A percentile compares a stretch with the other conserved stretches of the same genome.
Evolutionary conservation across 2,888 invertebrate species (phyloP).

Genomic region (Zaprionus bogoriensis): DNA sequence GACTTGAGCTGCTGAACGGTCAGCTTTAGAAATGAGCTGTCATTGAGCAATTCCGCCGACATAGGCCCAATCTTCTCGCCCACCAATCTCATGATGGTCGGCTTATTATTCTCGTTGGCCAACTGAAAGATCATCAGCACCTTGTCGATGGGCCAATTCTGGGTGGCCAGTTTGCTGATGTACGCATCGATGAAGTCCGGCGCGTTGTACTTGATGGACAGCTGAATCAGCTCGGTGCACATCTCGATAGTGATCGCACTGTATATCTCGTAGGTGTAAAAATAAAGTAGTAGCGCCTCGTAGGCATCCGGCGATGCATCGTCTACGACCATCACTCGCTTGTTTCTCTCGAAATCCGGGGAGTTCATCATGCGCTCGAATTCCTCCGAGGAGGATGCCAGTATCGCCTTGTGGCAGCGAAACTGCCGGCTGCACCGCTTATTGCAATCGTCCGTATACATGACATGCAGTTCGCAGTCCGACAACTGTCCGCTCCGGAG

Average conservation of each 20-base stretch:
- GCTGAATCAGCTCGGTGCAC: slow-evolving; percentile 42
- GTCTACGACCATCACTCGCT: slow-evolving; percentile 25
- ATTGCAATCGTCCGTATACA: slow-evolving; percentile 10
- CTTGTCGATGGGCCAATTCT: slow-evolving; percentile 46
- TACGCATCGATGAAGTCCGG: slow-evolving; percentile 52
- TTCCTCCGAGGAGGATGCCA: slow-evolving; percentile 57
- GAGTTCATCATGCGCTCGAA: slow-evolving; percentile 46
- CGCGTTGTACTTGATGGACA: slow-evolving; percentile 54
- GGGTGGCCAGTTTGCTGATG: slow-evolving; percentile 36
- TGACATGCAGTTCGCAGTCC: slow-evolving; percentile 56
- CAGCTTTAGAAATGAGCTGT: slow-evolving; percentile 40
- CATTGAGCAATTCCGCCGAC: slow-evolving; percentile 34
- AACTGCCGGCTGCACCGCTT: slow-evolving; percentile 36
- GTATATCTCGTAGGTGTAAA: slow-evolving; percentile 62
- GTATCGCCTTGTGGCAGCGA: slow-evolving; percentile 48
- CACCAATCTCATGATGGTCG: slow-evolving; percentile 38
- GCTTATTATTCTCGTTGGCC: slow-evolving; percentile 43
- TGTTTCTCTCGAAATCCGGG: slow-evolving; percentile 25
- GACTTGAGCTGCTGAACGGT: slow-evolving; percentile 42
- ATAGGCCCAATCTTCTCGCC: slow-evolving; percentile 48
- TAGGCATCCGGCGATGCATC: slow-evolving; percentile 60
- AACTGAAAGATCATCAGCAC: slow-evolving; percentile 56
- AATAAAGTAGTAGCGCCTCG: slow-evolving; percentile 51
- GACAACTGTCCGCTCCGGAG: slow-evolving; percentile 45
- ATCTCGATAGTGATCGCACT: slow-evolving; percentile 39